A percentile compares a stretch with the other conserved stretches of the same genome.
Evolutionary conservation across 2,797 vertebrate species (phyloP).

Genomic region (Borostomias antarcticus): DNA sequence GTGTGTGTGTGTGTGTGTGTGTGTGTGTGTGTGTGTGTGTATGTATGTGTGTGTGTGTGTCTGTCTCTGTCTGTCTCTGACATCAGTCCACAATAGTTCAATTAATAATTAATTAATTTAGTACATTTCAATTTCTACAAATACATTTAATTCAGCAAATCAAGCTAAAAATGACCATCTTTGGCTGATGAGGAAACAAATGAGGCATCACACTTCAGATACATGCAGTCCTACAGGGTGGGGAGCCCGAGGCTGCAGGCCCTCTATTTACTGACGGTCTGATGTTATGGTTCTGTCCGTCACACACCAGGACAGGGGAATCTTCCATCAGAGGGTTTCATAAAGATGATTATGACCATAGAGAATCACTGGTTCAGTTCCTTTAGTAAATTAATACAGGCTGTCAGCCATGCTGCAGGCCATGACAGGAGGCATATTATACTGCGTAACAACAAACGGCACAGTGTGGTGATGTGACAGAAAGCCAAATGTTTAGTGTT

Average conservation of each 20-base stretch:
- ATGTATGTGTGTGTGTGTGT: too few relatives aligned
- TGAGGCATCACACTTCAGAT: conserved; percentile 23
- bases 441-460: conserved; percentile 48
- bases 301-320: conserved; percentile 13
- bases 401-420: conserved; percentile 47
- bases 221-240: conserved; percentile 22
- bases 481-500: conserved; percentile 28
- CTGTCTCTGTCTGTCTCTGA: too few relatives aligned
- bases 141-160: too few relatives aligned
- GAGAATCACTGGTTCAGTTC: conserved; percentile 39
- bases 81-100: too few relatives aligned
- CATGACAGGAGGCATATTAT: conserved; percentile 56
- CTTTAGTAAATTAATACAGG: conserved; percentile 46
- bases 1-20: too few relatives aligned
- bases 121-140: too few relatives aligned
- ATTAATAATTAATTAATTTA: too few relatives aligned
- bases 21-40: too few relatives aligned
- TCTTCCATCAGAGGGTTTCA: conserved; percentile 29
- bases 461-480: conserved; percentile 44
- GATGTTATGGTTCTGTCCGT: not conserved
- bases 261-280: conserved; percentile 28
- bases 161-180: too few relatives aligned
- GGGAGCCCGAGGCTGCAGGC: conserved; percentile 16
- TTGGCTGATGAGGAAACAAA: not conserved
- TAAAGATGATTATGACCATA: conserved; percentile 24